Base-by-base conservation (phyloP, 2,797 vertebrate genomes). In the Kryptopterus vitreolus region DNA sequence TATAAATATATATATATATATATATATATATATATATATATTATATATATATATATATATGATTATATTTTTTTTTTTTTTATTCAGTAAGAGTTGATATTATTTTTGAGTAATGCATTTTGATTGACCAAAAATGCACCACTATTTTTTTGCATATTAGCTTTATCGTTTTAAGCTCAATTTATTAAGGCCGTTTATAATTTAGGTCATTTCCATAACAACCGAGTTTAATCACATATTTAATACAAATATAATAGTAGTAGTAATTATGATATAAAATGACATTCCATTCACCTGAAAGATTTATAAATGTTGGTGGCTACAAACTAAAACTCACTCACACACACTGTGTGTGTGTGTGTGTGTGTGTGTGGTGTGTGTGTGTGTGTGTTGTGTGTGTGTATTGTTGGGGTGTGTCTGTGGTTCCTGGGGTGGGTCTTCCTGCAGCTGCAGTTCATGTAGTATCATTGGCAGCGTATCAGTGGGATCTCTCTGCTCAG, bases 381-480 rank as follows among this genome's bases (percentile, higher is more conserved):
- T 26, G 22, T 22, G 38, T n/a, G 11, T n/a, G 31, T 31, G 22
- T 52, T 61, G 48, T 78, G 33, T n/a, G n/a, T n/a, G n/a, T n/a
- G n/a, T n/a, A n/a, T n/a, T n/a, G 38, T 43, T 43, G 48, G 72
- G 71, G 59, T 15, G 84, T 68, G 66, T 69, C 72, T 58, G 55
- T 11, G 29, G 18, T 15, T 52, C 76, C 22, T 52, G n/a, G 75
- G 77, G 80, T 79, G 77, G 52, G 35, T 65, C 48, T 59, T 83
- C 38, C 53, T 77, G 78, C 86, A 82, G 71, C 78, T 88, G 87
- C 84, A 61, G n/a, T 38, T 48, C 3, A 18, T 57, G 26, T 57
- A 52, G 35, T 55, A 61, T 13, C 20, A 33, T 38, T 80, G 59
- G 43, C 38, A n/a, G 63, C 46, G 79, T 57, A 66, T 24, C 48